A percentile compares a stretch with the other conserved stretches of the same genome.
phyloP scores from a whole-genome alignment of 1,140 invertebrate genomes.

The Vanessa atalanta region DNA sequence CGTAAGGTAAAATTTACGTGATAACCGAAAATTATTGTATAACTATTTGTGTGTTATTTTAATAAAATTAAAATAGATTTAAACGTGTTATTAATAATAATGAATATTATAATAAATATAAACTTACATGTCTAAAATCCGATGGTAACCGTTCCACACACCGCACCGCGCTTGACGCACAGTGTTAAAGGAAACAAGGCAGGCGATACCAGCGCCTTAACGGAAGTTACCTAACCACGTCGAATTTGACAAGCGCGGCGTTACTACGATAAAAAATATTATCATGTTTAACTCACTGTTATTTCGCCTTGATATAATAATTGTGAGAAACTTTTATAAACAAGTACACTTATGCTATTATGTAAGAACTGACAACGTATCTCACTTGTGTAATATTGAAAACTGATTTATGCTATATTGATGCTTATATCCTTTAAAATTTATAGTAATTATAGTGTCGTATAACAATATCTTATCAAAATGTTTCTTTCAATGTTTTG shows the following conservation, averaged over 20 bases:
- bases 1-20: constrained; percentile 63
- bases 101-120: constrained; percentile 18
- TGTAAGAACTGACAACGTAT: too few species aligned
- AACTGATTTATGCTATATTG: too few species aligned
- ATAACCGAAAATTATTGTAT: constrained; percentile 15
- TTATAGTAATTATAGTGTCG: too few species aligned
- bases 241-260: constrained; percentile 33
- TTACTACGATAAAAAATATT: constrained; percentile 2
- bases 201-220: constrained; percentile 60
- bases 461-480: too few species aligned
- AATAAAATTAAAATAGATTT: constrained; percentile 2
- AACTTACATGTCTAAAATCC: constrained; percentile 78
- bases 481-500: too few species aligned
- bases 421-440: too few species aligned
- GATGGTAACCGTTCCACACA: constrained; percentile 66
- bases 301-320: constrained; percentile 17
- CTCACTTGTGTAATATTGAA: too few species aligned
- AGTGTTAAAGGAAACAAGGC: constrained; percentile 72
- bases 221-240: constrained; percentile 76
- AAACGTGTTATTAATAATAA: constrained; percentile 6
- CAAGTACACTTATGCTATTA: neutral
- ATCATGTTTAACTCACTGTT: neutral
- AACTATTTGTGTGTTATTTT: neutral
- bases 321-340: neutral
- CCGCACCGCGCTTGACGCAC: constrained; percentile 74